phyloP scores from a whole-genome alignment of 2,888 invertebrate species.

The Notodonta dromedarius region DNA sequence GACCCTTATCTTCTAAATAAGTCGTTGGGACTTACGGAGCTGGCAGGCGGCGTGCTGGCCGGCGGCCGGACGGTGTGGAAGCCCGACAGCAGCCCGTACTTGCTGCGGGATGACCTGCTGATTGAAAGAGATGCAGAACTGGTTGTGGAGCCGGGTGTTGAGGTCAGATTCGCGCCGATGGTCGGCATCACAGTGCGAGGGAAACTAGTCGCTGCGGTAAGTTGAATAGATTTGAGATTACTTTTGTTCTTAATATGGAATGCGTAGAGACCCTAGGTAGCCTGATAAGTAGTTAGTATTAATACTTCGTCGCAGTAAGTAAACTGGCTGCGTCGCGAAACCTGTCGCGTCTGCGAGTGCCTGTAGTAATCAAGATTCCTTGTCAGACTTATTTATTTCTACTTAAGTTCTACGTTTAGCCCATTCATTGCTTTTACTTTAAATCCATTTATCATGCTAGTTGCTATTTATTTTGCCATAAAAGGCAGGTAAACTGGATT shows the following conservation, averaged over 20 bases:
- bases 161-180: slow-evolving; percentile 95
- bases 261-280: background rate
- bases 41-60: slow-evolving; percentile 86
- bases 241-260: too few species aligned
- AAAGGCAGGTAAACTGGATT: background rate
- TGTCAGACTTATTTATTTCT: background rate
- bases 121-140: slow-evolving; percentile 92
- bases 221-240: slow-evolving; percentile 49
- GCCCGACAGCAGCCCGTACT: slow-evolving; percentile 88
- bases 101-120: slow-evolving; percentile 91
- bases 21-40: slow-evolving; percentile 80
- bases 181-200: slow-evolving; percentile 97
- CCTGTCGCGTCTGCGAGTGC: background rate
- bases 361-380: background rate
- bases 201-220: slow-evolving; percentile 94
- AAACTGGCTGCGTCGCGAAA: background rate
- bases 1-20: slow-evolving; percentile 77
- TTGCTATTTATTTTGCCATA: background rate
- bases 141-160: slow-evolving; percentile 95
- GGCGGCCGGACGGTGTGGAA: slow-evolving; percentile 83
- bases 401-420: background rate
- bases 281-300: background rate
- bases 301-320: background rate
- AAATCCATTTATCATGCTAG: background rate
- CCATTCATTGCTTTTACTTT: background rate